Evolutionary conservation across 2,113 vertebrate species (phyloP).

Genomic region (Ivindomyrus marchei): DNA sequence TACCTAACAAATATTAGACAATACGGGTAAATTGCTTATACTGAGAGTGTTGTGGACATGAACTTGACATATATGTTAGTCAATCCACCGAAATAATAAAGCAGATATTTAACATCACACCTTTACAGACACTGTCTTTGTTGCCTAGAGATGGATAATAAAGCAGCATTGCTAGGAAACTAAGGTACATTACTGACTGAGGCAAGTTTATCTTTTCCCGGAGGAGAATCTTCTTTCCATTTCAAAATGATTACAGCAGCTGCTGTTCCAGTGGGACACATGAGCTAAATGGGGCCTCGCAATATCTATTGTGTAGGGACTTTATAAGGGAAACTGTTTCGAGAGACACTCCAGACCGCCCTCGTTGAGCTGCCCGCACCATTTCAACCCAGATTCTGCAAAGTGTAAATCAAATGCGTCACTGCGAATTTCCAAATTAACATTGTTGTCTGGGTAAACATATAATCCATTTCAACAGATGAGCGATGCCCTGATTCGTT

Average conservation of each 20-base stretch:
- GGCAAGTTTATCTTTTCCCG: slow-evolving; percentile 22
- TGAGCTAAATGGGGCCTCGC: neutral
- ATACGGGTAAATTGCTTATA: neutral
- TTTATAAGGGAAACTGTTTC: neutral
- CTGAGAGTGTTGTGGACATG: neutral
- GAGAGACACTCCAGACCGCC: neutral
- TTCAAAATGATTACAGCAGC: slow-evolving; percentile 9
- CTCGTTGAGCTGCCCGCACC: neutral
- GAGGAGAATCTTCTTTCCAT: slow-evolving; percentile 12
- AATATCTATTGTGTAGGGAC: neutral
- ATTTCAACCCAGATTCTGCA: neutral
- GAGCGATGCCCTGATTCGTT: too few species aligned
- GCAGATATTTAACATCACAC: slow-evolving; percentile 20
- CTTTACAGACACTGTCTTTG: slow-evolving; percentile 35
- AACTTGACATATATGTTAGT: neutral
- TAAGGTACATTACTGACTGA: slow-evolving; percentile 24
- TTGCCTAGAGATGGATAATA: slow-evolving; percentile 45
- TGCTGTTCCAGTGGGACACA: neutral
- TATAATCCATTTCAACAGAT: neutral
- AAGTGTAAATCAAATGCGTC: too few species aligned
- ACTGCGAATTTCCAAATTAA: neutral
- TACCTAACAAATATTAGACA: neutral
- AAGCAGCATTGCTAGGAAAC: slow-evolving; percentile 40
- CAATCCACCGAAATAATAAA: slow-evolving; percentile 25
- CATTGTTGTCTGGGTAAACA: neutral